phyloP scores from a whole-genome alignment of 2,797 vertebrate genomes.

The Micromesistius poutassou region DNA sequence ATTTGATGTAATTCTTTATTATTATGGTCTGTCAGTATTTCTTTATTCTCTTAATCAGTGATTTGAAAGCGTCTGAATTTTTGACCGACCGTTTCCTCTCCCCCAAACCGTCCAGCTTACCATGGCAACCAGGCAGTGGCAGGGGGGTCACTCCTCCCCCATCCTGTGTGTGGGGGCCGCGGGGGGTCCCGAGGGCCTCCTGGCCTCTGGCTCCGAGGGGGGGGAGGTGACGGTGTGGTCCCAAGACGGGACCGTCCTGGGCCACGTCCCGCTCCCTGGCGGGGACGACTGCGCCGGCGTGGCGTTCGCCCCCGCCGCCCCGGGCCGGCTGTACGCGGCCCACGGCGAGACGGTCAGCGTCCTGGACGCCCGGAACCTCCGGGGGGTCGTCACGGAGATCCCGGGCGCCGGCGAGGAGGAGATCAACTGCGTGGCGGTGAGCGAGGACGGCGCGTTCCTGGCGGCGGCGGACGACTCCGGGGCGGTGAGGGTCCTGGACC shows the following conservation, averaged over 20 bases:
- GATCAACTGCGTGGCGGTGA: slow-evolving; percentile 86
- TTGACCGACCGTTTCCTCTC: neutral
- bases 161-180: slow-evolving; percentile 79
- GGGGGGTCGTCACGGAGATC: slow-evolving; percentile 69
- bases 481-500: slow-evolving; percentile 82
- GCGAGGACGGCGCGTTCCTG: slow-evolving; percentile 75
- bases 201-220: slow-evolving; percentile 85
- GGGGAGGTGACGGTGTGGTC: slow-evolving; percentile 85
- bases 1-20: neutral
- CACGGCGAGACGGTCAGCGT: slow-evolving; percentile 82
- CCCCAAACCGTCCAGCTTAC: slow-evolving; percentile 23
- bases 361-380: slow-evolving; percentile 81
- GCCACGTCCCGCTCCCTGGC: slow-evolving; percentile 63
- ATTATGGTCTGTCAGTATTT: neutral
- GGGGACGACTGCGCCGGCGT: slow-evolving; percentile 78
- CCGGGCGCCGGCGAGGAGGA: slow-evolving; percentile 83
- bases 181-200: slow-evolving; percentile 70
- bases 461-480: slow-evolving; percentile 90
- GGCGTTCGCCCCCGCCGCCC: slow-evolving; percentile 72
- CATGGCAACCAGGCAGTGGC: slow-evolving; percentile 82
- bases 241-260: slow-evolving; percentile 67
- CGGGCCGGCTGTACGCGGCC: slow-evolving; percentile 75
- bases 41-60: neutral
- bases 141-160: slow-evolving; percentile 76
- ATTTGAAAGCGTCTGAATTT: neutral